Conservation (phyloP, 1,140 invertebrate genomes). For the Danaus melanippus region DNA sequence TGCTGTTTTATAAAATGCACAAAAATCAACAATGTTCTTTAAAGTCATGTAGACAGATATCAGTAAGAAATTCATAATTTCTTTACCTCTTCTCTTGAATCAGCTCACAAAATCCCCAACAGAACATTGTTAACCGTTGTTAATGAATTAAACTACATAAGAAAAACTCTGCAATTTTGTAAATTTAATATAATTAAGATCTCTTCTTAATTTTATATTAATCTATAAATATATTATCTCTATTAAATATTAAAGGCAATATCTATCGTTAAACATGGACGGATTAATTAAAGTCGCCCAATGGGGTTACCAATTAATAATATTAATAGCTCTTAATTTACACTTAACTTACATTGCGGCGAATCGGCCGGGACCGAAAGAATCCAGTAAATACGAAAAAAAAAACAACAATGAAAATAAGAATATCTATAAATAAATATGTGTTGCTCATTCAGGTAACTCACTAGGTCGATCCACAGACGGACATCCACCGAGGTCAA, state of each 20-base stretch:
- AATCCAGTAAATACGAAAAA: slow-evolving; percentile 37
- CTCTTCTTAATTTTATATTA: slow-evolving; percentile 52
- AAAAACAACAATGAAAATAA: slow-evolving; percentile 64
- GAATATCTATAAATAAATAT: slow-evolving; percentile 66
- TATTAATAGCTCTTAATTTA: slow-evolving; percentile 63
- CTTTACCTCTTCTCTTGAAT: too few species aligned
- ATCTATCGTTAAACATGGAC: slow-evolving; percentile 71
- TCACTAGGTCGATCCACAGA: slow-evolving; percentile 54
- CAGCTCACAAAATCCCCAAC: too few species aligned
- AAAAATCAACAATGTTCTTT: slow-evolving; percentile 19
- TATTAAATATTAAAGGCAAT: slow-evolving; percentile 72
- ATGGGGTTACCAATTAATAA: slow-evolving; percentile 68
- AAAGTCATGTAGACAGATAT: too few species aligned
- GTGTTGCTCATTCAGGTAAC: slow-evolving; percentile 66
- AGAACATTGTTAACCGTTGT: neutral
- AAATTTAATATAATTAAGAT: slow-evolving; percentile 59
- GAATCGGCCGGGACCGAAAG: slow-evolving; percentile 48
- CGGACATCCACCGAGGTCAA: slow-evolving; percentile 48
- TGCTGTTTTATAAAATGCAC: slow-evolving; percentile 29
- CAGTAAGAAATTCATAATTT: too few species aligned
- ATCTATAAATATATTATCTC: slow-evolving; percentile 71
- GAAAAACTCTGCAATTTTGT: slow-evolving; percentile 57
- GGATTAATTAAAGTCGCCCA: slow-evolving; percentile 71
- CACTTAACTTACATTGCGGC: slow-evolving; percentile 45
- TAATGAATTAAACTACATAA: slow-evolving; percentile 49